phyloP scores from a whole-genome alignment of 1,140 invertebrate species.

The Wasmannia auropunctata region DNA sequence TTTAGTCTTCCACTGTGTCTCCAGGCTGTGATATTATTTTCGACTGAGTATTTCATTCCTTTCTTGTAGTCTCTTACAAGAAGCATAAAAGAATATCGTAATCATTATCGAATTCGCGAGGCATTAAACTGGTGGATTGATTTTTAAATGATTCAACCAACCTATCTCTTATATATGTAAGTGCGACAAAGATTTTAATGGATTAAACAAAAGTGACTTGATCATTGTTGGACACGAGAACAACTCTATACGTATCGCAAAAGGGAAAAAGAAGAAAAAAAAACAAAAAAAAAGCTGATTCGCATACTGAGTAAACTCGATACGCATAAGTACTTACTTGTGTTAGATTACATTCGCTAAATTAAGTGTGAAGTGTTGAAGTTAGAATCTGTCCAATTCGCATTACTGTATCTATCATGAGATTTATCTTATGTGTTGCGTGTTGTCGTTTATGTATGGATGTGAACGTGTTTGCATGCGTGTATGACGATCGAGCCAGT shows the following conservation, averaged over 20 bases:
- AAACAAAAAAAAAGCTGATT: slow-evolving; percentile 46
- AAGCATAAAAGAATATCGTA: slow-evolving; percentile 8
- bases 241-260: background rate
- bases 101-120: slow-evolving; percentile 16
- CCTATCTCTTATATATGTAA: slow-evolving; percentile 4
- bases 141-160: slow-evolving; percentile 31
- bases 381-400: slow-evolving; percentile 66
- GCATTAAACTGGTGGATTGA: background rate
- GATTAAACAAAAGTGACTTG: slow-evolving; percentile 21
- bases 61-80: slow-evolving; percentile 42
- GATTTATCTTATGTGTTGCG: slow-evolving; percentile 66
- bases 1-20: slow-evolving; percentile 69
- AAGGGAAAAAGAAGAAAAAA: slow-evolving; percentile 11
- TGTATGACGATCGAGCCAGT: slow-evolving; percentile 63
- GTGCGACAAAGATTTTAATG: slow-evolving; percentile 16
- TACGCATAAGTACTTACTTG: slow-evolving; percentile 69
- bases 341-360: slow-evolving; percentile 60
- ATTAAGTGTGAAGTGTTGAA: slow-evolving; percentile 71
- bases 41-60: slow-evolving; percentile 62
- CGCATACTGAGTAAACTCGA: slow-evolving; percentile 61
- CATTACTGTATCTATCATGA: slow-evolving; percentile 66
- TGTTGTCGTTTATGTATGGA: slow-evolving; percentile 48
- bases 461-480: slow-evolving; percentile 1
- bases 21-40: slow-evolving; percentile 74
- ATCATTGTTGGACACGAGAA: slow-evolving; percentile 19